Evolutionary conservation across 2,888 invertebrate species (phyloP).

Genomic region (Oscheius sp.): DNA sequence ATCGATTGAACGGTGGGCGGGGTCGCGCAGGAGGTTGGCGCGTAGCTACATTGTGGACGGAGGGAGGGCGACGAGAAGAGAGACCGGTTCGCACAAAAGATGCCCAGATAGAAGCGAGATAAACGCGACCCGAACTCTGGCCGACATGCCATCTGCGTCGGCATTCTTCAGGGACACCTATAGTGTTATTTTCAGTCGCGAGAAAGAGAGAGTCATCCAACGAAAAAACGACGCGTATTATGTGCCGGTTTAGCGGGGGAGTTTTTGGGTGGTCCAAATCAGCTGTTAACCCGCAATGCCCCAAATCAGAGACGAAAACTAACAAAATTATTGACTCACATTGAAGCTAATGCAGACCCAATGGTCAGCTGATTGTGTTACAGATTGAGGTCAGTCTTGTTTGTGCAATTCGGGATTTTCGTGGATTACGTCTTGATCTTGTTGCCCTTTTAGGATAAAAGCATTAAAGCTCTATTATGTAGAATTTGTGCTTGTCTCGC

Average conservation of each 20-base stretch:
- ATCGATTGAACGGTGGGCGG: slow-evolving; percentile 30
- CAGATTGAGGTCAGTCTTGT: neutral
- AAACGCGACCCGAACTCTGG: slow-evolving; percentile 20
- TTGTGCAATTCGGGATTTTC: too few species aligned
- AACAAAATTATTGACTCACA: neutral
- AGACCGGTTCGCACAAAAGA: slow-evolving; percentile 32
- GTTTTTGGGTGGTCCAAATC: neutral
- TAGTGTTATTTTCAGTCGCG: slow-evolving; percentile 4
- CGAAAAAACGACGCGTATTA: too few species aligned
- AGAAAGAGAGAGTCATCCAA: too few species aligned
- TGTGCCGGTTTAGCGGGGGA: neutral
- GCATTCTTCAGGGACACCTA: slow-evolving; percentile 24
- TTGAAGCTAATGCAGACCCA: neutral
- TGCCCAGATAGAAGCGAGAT: slow-evolving; percentile 31
- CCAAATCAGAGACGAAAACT: neutral
- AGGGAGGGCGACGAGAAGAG: slow-evolving; percentile 12
- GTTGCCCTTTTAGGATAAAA: too few species aligned
- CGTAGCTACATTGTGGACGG: slow-evolving; percentile 18
- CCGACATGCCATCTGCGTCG: slow-evolving; percentile 26
- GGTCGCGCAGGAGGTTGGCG: slow-evolving; percentile 19
- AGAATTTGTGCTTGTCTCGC: too few species aligned
- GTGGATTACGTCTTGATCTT: too few species aligned
- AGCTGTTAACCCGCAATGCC: too few species aligned
- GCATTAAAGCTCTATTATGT: too few species aligned
- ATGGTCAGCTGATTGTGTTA: neutral